These are phyloP conservation scores for Ectemnius continuus DNA, from an alignment of 2,888 invertebrate genomes.

Conservation along the genomic window DNA sequence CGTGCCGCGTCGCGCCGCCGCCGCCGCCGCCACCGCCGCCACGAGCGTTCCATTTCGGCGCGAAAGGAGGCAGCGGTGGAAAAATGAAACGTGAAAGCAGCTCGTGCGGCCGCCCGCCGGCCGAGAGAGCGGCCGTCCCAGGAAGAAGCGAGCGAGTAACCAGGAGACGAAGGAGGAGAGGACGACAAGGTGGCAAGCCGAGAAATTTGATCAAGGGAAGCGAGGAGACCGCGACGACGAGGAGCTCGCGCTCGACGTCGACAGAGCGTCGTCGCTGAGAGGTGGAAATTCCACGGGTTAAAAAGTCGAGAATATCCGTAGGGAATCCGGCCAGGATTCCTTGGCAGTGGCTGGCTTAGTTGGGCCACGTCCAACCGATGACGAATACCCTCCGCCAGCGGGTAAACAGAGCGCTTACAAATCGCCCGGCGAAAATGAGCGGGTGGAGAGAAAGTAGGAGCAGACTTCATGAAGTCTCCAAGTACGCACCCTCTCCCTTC, in stretches of 20 bases:
- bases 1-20: too few species aligned
- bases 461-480: too few species aligned
- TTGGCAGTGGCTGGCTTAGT: constrained; percentile 70
- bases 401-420: constrained; percentile 62
- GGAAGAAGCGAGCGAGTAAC: not conserved
- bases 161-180: not conserved
- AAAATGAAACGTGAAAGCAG: constrained; percentile 6
- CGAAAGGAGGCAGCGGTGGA: not conserved
- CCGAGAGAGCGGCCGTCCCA: too few species aligned
- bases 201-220: constrained; percentile 25
- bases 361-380: constrained; percentile 70
- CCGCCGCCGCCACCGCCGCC: too few species aligned
- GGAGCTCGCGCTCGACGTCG: too few species aligned
- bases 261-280: constrained; percentile 7
- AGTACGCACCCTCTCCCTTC: constrained; percentile 8
- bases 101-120: too few species aligned
- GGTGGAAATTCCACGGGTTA: constrained; percentile 51
- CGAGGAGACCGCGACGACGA: not conserved
- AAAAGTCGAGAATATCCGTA: constrained; percentile 60
- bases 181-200: constrained; percentile 1
- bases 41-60: not conserved
- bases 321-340: constrained; percentile 67
- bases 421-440: constrained; percentile 37
- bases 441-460: constrained; percentile 11
- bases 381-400: constrained; percentile 58